phyloP scores from a whole-genome alignment of 1,140 invertebrate species.

The Apis cerana region DNA sequence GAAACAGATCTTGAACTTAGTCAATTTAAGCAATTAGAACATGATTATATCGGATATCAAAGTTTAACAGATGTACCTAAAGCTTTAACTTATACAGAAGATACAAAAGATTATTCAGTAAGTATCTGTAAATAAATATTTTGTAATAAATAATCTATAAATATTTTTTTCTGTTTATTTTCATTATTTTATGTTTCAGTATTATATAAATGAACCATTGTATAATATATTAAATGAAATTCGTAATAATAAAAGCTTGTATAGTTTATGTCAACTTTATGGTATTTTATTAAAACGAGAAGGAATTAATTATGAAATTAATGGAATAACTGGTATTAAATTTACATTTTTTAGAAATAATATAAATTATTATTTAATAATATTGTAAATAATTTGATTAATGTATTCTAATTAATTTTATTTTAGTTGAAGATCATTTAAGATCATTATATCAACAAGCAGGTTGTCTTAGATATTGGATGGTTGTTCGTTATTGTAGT shows the following conservation, averaged over 20 bases:
- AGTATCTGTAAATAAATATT: slow-evolving; percentile 60
- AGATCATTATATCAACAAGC: slow-evolving; percentile 92
- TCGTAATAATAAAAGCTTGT: slow-evolving; percentile 86
- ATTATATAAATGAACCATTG: slow-evolving; percentile 84
- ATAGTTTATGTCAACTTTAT: slow-evolving; percentile 91
- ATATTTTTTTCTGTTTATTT: slow-evolving; percentile 1
- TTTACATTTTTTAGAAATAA: slow-evolving; percentile 10
- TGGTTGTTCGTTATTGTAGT: slow-evolving; percentile 96
- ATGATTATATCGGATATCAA: slow-evolving; percentile 97
- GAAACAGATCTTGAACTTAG: slow-evolving; percentile 87
- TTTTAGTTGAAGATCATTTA: slow-evolving; percentile 87
- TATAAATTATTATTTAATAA: neutral
- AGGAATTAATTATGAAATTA: slow-evolving; percentile 89
- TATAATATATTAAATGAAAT: slow-evolving; percentile 89
- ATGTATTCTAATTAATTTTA: slow-evolving; percentile 18
- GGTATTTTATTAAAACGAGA: slow-evolving; percentile 92
- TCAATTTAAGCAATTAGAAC: slow-evolving; percentile 93
- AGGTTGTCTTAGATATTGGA: slow-evolving; percentile 94
- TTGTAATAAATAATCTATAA: neutral
- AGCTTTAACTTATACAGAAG: slow-evolving; percentile 87
- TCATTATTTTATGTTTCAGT: slow-evolving; percentile 65
- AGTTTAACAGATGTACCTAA: slow-evolving; percentile 98
- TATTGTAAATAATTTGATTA: neutral
- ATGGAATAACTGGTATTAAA: slow-evolving; percentile 81
- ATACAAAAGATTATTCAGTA: slow-evolving; percentile 84